These are phyloP conservation scores for Sarcophaga carnaria DNA, from an alignment of 2,888 invertebrate genomes.

Conservation along the genomic window DNA sequence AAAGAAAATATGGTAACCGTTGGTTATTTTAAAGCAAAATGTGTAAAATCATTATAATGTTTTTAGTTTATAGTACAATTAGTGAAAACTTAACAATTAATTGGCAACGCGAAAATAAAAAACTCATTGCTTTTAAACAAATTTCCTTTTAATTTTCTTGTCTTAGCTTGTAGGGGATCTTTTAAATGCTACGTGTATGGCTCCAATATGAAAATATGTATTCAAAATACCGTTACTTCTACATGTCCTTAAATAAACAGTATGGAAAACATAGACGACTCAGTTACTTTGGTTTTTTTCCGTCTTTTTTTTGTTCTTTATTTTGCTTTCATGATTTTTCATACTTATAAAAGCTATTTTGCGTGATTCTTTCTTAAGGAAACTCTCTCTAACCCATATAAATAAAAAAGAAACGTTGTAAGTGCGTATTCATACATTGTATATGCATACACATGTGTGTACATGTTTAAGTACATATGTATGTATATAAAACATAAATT, in stretches of 20 bases:
- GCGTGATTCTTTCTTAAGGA: slow-evolving; percentile 65
- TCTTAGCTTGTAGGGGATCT: neutral
- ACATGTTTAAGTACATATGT: too few species aligned
- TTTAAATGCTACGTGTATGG: neutral
- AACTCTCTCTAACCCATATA: neutral
- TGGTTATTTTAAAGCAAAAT: too few species aligned
- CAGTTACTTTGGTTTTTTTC: neutral
- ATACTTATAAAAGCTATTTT: slow-evolving; percentile 59
- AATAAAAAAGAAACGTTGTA: neutral
- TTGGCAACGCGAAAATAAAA: too few species aligned
- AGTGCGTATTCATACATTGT: too few species aligned
- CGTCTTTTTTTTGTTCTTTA: neutral
- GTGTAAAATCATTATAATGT: too few species aligned
- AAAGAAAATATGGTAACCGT: too few species aligned
- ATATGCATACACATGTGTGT: too few species aligned
- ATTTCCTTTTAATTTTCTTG: neutral
- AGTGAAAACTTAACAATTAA: too few species aligned
- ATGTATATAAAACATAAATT: neutral
- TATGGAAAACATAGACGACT: slow-evolving; percentile 16
- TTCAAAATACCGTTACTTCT: slow-evolving; percentile 33
- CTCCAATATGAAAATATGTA: neutral
- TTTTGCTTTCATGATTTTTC: neutral
- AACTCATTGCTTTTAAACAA: too few species aligned
- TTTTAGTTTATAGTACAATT: too few species aligned
- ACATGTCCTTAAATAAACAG: slow-evolving; percentile 34